Evolutionary conservation across 2,113 vertebrate genomes (phyloP).

Genomic region (Daphoenositta chrysoptera): DNA sequence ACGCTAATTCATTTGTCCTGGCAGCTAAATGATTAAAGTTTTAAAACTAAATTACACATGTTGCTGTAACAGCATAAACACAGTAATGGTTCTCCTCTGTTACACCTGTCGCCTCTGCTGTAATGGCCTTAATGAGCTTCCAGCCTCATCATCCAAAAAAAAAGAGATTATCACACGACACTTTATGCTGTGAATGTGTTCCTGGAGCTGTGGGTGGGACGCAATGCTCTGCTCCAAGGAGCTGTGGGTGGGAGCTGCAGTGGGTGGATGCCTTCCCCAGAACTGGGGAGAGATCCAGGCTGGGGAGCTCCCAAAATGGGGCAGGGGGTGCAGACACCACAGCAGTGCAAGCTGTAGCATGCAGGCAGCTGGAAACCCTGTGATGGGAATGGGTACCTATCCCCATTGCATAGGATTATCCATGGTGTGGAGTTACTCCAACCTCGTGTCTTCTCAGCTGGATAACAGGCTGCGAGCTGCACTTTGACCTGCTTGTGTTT

Average conservation of each 20-base stretch:
- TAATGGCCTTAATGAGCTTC: slow-evolving; percentile 13
- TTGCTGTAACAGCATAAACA: background rate
- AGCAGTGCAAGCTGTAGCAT: fast-evolving
- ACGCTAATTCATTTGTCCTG: background rate
- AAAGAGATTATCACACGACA: background rate
- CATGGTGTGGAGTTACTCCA: background rate
- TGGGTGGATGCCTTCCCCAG: background rate
- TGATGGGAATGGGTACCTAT: background rate
- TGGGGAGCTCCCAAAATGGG: background rate
- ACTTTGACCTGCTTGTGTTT: slow-evolving; percentile 34
- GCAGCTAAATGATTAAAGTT: slow-evolving; percentile 33
- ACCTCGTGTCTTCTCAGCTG: background rate
- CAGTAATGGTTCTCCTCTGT: background rate
- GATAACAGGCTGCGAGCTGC: background rate
- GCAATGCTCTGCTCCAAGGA: background rate
- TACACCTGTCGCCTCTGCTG: background rate
- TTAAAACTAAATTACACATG: slow-evolving; percentile 4
- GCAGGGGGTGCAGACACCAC: background rate
- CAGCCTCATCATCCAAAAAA: background rate
- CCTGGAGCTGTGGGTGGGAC: background rate
- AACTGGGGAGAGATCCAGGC: background rate
- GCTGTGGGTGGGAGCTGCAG: background rate
- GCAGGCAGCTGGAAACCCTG: background rate
- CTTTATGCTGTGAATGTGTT: background rate
- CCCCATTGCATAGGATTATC: background rate